Percentiles rank a stretch among this genome's conserved stretches.
These are phyloP conservation scores for Bovichtus variegatus DNA, from an alignment of 2,797 vertebrate genomes.

Conservation along the genomic window DNA sequence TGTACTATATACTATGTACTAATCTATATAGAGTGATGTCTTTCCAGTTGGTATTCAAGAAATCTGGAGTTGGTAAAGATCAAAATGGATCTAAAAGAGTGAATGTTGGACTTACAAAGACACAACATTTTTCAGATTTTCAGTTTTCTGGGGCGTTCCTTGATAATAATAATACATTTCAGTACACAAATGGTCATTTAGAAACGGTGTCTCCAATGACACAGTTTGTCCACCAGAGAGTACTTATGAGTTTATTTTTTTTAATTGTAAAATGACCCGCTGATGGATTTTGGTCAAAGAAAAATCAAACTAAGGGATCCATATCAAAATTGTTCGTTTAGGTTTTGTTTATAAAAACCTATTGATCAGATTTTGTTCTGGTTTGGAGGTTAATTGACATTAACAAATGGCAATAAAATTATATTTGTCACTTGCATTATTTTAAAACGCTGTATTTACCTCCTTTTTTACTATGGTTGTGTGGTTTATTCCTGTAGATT, in stretches of 20 bases:
- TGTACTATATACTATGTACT: neutral
- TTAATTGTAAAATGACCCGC: neutral
- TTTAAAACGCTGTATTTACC: neutral
- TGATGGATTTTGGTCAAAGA: neutral
- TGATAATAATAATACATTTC: neutral
- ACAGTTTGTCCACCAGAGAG: slow-evolving; percentile 8
- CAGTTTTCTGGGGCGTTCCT: neutral
- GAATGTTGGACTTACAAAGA: neutral
- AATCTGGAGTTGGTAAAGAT: neutral
- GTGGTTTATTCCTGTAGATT: neutral
- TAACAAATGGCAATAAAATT: neutral
- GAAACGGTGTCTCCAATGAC: neutral
- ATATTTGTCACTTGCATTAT: neutral
- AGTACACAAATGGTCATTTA: neutral
- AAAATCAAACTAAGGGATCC: neutral
- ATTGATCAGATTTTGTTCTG: neutral
- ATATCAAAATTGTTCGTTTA: neutral
- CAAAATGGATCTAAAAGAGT: neutral
- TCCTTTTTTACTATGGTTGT: neutral
- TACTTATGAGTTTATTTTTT: neutral
- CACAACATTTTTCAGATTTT: neutral
- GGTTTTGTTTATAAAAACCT: neutral
- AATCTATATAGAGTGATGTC: neutral
- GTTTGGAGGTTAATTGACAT: neutral
- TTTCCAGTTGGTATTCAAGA: neutral